Evolutionary conservation across 2,888 invertebrate genomes (phyloP).

Genomic region (Trissoscelio sp.): DNA sequence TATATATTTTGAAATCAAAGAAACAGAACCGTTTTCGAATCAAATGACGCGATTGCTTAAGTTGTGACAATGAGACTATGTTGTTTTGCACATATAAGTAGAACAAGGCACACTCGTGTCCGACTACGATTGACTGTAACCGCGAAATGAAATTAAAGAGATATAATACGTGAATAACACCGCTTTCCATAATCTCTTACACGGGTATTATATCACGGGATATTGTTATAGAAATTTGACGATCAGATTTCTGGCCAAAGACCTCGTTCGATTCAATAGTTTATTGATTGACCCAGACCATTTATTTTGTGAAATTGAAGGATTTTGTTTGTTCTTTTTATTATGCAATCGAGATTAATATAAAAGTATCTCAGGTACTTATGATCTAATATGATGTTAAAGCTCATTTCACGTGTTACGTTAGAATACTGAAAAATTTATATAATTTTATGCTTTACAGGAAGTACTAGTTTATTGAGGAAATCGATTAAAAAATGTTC

Average conservation of each 20-base stretch:
- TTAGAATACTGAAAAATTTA: conserved; percentile 29
- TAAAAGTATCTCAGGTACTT: neutral
- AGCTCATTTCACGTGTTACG: conserved; percentile 16
- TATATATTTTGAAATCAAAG: conserved; percentile 2
- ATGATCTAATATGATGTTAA: conserved; percentile 14
- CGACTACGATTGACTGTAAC: conserved; percentile 39
- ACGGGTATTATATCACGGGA: conserved; percentile 19
- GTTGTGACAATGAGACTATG: conserved; percentile 37
- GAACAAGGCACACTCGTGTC: conserved; percentile 58
- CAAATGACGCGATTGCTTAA: conserved; percentile 31
- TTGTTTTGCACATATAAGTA: conserved; percentile 55
- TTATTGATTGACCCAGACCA: neutral
- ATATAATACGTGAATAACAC: conserved; percentile 25
- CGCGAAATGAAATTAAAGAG: conserved; percentile 46
- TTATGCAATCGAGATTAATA: neutral
- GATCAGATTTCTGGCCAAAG: conserved; percentile 15
- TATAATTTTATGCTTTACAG: conserved; percentile 46
- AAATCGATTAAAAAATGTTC: conserved; percentile 3
- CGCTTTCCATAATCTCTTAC: conserved; percentile 53
- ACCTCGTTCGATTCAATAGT: neutral
- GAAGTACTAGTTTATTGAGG: conserved; percentile 12
- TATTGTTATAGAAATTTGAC: conserved; percentile 37
- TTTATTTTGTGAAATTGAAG: conserved; percentile 1
- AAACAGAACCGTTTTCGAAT: conserved; percentile 33
- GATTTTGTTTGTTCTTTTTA: conserved; percentile 11